These are phyloP conservation scores for Macrosteles quadrilineatus DNA, from an alignment of 1,140 invertebrate genomes.

Conservation along the genomic window DNA sequence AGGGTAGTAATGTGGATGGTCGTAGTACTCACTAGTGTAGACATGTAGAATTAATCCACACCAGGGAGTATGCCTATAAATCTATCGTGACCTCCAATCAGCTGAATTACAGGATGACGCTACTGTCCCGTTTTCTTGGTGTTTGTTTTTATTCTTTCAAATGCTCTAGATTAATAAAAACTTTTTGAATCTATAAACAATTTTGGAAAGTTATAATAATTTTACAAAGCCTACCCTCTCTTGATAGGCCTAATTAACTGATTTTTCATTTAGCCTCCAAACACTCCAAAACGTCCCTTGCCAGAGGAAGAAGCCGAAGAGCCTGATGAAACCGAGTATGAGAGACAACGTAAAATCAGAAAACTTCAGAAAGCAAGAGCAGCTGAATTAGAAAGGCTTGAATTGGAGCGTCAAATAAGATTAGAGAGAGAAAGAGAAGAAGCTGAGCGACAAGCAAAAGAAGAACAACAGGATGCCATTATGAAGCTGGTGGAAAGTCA, in stretches of 20 bases:
- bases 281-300: slow-evolving; percentile 70
- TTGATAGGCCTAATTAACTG: too few relatives aligned
- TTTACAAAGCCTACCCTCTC: slow-evolving; percentile 35
- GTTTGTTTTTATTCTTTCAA: slow-evolving; percentile 7
- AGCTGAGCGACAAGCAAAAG: slow-evolving; percentile 36
- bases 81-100: too few relatives aligned
- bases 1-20: too few relatives aligned
- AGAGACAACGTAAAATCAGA: slow-evolving; percentile 44
- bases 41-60: too few relatives aligned
- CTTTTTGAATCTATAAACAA: slow-evolving; percentile 36
- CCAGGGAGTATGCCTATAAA: too few relatives aligned
- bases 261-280: slow-evolving; percentile 66
- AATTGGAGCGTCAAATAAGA: slow-evolving; percentile 20
- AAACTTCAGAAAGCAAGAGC: slow-evolving; percentile 52
- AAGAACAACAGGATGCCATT: slow-evolving; percentile 40
- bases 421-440: slow-evolving; percentile 36
- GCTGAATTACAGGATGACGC: slow-evolving; percentile 24
- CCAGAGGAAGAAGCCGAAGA: slow-evolving; percentile 67
- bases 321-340: slow-evolving; percentile 53
- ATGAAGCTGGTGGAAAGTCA: slow-evolving; percentile 43
- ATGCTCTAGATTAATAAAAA: background rate
- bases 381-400: slow-evolving; percentile 56
- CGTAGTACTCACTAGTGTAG: too few relatives aligned
- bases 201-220: slow-evolving; percentile 33
- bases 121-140: slow-evolving; percentile 30